phyloP scores from a whole-genome alignment of 2,888 invertebrate species.

The Agrilus mali region DNA sequence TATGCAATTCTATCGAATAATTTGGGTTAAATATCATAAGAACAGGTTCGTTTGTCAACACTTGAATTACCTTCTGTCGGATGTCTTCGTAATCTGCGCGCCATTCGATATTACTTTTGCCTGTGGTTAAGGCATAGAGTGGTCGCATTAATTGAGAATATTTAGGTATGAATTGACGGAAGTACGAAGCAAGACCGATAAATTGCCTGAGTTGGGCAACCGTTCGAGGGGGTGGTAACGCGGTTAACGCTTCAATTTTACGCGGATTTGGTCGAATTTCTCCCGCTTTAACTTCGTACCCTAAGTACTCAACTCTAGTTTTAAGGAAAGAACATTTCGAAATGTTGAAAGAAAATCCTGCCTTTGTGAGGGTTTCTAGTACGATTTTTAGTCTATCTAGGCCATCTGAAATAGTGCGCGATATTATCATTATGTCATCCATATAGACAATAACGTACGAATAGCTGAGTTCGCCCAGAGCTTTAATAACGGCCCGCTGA shows the following conservation, averaged over 20 bases:
- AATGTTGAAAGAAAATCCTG: conserved; percentile 9
- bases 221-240: conserved; percentile 8
- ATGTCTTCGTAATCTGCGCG: conserved; percentile 9
- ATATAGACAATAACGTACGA: too few species aligned
- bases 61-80: conserved; percentile 8
- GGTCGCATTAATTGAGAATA: conserved; percentile 9
- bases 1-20: too few species aligned
- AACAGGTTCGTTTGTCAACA: conserved; percentile 12
- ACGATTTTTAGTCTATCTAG: too few species aligned
- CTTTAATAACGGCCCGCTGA: conserved; percentile 11
- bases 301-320: conserved; percentile 6
- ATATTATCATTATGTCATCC: too few species aligned
- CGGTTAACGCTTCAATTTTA: conserved; percentile 8
- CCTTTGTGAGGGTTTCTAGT: too few species aligned
- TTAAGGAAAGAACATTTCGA: conserved; percentile 12
- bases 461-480: too few species aligned
- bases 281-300: conserved; percentile 4
- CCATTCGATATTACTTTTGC: conserved; percentile 9
- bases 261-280: conserved; percentile 9
- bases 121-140: conserved; percentile 7
- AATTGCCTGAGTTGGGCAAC: conserved; percentile 13
- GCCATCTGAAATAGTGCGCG: too few species aligned
- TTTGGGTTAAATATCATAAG: too few species aligned
- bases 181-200: conserved; percentile 15
- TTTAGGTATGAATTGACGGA: conserved; percentile 8